These are phyloP conservation scores for Myopa testacea DNA, from an alignment of 2,888 invertebrate genomes.

Conservation along the genomic window DNA sequence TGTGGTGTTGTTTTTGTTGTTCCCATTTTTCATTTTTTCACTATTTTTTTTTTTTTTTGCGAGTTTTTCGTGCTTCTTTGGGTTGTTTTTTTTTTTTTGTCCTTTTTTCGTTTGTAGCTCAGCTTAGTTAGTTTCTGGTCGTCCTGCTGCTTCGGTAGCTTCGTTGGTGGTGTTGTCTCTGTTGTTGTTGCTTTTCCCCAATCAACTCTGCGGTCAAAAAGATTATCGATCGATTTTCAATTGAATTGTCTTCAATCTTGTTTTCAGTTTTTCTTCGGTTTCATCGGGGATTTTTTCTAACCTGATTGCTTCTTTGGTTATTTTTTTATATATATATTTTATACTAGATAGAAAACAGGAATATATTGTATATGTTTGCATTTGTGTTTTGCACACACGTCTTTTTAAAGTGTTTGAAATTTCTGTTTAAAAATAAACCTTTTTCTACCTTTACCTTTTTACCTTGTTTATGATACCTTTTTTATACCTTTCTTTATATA, in stretches of 20 bases:
- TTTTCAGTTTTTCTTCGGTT: constrained; percentile 31
- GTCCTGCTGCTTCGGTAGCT: background rate
- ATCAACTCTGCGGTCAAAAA: constrained; percentile 50
- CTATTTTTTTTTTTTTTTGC: background rate
- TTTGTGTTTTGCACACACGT: background rate
- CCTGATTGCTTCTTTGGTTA: background rate
- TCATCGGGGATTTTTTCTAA: background rate
- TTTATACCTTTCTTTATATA: background rate
- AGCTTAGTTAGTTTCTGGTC: too few relatives aligned
- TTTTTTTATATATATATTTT: background rate
- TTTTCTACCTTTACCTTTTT: background rate
- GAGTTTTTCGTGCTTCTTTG: background rate
- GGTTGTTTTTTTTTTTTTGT: background rate
- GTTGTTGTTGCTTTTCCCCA: constrained; percentile 23
- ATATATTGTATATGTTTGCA: background rate
- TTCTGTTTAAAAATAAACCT: background rate
- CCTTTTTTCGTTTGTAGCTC: background rate
- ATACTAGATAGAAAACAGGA: too few relatives aligned
- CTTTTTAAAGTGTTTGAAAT: background rate
- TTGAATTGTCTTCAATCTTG: constrained; percentile 53
- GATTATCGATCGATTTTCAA: constrained; percentile 55
- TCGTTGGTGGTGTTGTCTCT: background rate
- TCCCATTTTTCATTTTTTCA: background rate
- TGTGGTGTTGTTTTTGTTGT: background rate
- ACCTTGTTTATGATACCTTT: background rate